Percentiles rank a stretch among this genome's conserved stretches.
Conservation (phyloP, 1,140 invertebrate species). For the Drosophila varians region DNA sequence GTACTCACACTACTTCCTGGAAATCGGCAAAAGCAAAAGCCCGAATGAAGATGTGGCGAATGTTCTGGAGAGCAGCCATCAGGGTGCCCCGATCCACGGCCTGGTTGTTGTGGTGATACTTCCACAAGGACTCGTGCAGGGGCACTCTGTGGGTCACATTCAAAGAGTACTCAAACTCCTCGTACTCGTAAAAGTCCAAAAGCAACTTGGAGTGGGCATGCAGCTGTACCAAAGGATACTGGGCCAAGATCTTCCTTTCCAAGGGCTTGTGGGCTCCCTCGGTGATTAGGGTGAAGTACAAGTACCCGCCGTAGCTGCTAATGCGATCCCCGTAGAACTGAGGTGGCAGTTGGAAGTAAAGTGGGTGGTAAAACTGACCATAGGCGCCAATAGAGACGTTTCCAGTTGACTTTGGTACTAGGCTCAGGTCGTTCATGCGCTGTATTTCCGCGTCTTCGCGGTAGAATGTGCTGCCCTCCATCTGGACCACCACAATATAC, state of each 20-base stretch:
- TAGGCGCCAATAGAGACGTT: conserved; percentile 88
- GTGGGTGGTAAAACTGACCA: conserved; percentile 88
- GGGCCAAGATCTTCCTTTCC: conserved; percentile 83
- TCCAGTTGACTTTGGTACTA: conserved; percentile 83
- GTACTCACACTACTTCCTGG: conserved; percentile 86
- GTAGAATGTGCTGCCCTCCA: conserved; percentile 63
- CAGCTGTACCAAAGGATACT: conserved; percentile 92
- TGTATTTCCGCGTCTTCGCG: conserved; percentile 81
- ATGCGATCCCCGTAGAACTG: conserved; percentile 94
- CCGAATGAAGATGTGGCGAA: conserved; percentile 91
- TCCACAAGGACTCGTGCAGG: conserved; percentile 87
- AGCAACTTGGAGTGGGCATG: conserved; percentile 91
- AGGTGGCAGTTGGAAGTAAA: conserved; percentile 94
- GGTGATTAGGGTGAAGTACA: conserved; percentile 91
- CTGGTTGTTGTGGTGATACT: conserved; percentile 75
- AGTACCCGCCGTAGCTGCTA: conserved; percentile 95
- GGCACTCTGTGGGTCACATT: conserved; percentile 74
- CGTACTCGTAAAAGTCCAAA: conserved; percentile 89
- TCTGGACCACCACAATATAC: conserved; percentile 80
- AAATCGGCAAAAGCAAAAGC: conserved; percentile 89
- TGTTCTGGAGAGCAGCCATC: conserved; percentile 95
- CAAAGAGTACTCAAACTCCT: conserved; percentile 65
- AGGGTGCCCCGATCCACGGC: conserved; percentile 88
- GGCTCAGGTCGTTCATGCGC: conserved; percentile 84
- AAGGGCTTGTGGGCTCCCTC: conserved; percentile 87